Evolutionary conservation across 2,888 invertebrate genomes (phyloP).

Genomic region (Cryptosula pallasiana): DNA sequence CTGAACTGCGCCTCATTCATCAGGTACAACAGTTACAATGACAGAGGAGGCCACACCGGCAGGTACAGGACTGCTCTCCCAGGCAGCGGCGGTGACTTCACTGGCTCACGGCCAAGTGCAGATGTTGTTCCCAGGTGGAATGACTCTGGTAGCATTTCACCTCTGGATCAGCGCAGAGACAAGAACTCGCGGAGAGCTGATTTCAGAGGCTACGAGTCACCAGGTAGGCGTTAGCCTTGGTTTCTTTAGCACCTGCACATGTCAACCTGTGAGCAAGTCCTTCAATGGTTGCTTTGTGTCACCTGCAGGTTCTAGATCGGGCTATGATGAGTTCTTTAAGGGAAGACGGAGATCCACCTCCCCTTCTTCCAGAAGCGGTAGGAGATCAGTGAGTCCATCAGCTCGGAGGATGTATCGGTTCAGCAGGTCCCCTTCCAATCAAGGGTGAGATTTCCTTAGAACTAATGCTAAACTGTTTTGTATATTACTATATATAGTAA

Average conservation of each 20-base stretch:
- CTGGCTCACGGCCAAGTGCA: not conserved
- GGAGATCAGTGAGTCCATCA: not conserved
- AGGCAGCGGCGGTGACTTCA: not conserved
- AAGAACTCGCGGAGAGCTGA: not conserved
- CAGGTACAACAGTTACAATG: not conserved
- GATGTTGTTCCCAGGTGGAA: not conserved
- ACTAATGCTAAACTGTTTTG: too few relatives aligned
- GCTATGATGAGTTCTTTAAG: conserved; percentile 66
- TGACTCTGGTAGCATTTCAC: conserved; percentile 22
- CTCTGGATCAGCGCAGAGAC: conserved; percentile 20
- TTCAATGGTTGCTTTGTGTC: too few relatives aligned
- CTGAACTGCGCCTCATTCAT: too few relatives aligned
- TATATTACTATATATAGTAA: too few relatives aligned
- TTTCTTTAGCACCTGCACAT: too few relatives aligned
- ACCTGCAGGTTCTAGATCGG: conserved; percentile 37
- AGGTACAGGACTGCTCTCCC: not conserved
- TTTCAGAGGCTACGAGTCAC: conserved; percentile 13
- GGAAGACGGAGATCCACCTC: conserved; percentile 59
- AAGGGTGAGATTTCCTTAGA: not conserved
- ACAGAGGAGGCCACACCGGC: not conserved
- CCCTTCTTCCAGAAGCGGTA: not conserved
- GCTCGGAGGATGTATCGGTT: not conserved
- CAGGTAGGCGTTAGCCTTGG: not conserved
- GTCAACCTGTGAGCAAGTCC: too few relatives aligned
- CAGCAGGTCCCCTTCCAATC: conserved; percentile 10